Percentiles rank a stretch among this genome's conserved stretches.
Conservation (phyloP, 2,797 vertebrate genomes). For the Apodemus agrarius region DNA sequence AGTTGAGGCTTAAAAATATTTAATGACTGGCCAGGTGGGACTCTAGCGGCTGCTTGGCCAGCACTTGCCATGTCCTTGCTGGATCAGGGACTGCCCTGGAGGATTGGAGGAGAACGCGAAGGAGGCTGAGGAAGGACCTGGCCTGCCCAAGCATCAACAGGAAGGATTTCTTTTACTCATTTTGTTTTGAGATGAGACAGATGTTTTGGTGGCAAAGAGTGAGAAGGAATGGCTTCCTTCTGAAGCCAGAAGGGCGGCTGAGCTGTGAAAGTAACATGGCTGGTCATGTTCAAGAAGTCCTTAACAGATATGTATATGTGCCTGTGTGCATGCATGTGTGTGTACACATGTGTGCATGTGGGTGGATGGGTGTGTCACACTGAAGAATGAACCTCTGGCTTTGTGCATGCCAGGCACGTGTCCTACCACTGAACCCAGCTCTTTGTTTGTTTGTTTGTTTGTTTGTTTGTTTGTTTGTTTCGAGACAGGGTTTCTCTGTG, state of each 20-base stretch:
- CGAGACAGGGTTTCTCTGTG: too few relatives aligned
- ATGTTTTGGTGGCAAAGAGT: neutral
- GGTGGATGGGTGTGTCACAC: neutral
- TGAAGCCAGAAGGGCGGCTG: neutral
- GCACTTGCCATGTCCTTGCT: neutral
- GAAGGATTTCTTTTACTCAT: neutral
- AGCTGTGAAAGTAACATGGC: neutral
- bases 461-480: too few relatives aligned
- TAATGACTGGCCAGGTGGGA: neutral
- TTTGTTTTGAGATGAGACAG: neutral
- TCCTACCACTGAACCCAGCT: neutral
- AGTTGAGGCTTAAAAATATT: neutral
- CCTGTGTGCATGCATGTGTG: too few relatives aligned
- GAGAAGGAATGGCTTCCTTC: constrained; percentile 25
- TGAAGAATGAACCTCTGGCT: neutral
- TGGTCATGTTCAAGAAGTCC: neutral
- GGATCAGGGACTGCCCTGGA: neutral
- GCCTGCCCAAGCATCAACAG: neutral
- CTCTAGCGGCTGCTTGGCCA: neutral
- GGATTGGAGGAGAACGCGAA: neutral
- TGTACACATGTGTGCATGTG: neutral
- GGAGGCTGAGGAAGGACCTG: neutral
- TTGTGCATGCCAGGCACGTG: neutral
- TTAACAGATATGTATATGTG: neutral
- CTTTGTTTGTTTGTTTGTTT: too few relatives aligned